Conservation (phyloP, 1,140 invertebrate species). For the Heliothis subflexa region DNA sequence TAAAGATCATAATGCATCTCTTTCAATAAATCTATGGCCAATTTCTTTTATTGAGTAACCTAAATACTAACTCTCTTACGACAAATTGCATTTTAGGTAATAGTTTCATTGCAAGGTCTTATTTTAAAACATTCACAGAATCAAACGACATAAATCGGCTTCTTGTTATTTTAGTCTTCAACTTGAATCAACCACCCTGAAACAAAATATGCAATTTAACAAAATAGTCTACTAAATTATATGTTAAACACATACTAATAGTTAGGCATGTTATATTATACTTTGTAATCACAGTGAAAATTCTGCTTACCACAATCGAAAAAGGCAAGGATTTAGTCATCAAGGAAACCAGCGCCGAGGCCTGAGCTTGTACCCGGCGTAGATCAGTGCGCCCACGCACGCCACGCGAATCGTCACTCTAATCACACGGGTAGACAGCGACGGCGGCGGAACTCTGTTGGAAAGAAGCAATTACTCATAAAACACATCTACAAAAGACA, state of each 20-base stretch:
- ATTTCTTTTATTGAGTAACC: neutral
- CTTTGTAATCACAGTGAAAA: neutral
- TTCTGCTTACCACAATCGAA: constrained; percentile 7
- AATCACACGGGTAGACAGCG: constrained; percentile 70
- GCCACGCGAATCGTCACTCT: constrained; percentile 69
- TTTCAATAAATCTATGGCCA: constrained; percentile 4
- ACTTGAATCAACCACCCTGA: neutral
- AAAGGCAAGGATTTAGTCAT: constrained; percentile 32
- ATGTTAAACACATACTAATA: neutral
- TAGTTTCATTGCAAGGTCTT: constrained; percentile 1
- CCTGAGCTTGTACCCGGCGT: constrained; percentile 67
- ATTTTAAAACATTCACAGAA: constrained; percentile 4
- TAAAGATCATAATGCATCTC: neutral
- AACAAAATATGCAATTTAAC: neutral
- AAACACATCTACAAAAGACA: too few species aligned
- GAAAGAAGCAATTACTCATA: neutral
- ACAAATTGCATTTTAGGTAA: constrained; percentile 2
- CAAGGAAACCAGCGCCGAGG: constrained; percentile 74
- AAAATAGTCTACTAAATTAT: too few species aligned
- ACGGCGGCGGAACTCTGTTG: constrained; percentile 69
- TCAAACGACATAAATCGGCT: constrained; percentile 1
- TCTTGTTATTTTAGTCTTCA: constrained; percentile 2
- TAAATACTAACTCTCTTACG: neutral
- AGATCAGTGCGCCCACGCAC: constrained; percentile 67
- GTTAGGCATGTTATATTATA: neutral